These are phyloP conservation scores for Pomacea canaliculata DNA, from an alignment of 2,888 invertebrate species.

Conservation along the genomic window DNA sequence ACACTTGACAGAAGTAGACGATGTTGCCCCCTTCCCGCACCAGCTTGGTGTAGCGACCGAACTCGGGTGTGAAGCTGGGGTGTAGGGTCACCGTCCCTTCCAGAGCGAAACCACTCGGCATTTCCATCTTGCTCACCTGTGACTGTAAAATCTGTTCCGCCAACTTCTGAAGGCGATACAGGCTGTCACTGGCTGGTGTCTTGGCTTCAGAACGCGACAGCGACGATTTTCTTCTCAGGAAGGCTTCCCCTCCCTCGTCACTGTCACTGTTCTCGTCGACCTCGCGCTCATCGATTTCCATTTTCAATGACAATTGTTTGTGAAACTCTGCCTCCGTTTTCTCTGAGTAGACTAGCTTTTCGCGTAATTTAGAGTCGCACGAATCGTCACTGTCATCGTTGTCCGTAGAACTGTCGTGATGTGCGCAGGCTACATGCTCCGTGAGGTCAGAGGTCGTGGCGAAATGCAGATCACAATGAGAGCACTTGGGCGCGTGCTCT, in stretches of 20 bases:
- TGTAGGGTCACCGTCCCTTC: background rate
- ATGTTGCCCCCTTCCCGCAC: constrained; percentile 58
- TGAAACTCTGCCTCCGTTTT: too few species aligned
- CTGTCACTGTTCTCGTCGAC: too few species aligned
- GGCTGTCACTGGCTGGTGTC: background rate
- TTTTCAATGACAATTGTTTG: too few species aligned
- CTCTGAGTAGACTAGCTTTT: too few species aligned
- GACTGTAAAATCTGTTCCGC: constrained; percentile 46
- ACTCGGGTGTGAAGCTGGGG: constrained; percentile 51
- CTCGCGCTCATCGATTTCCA: too few species aligned
- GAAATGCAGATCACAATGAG: constrained; percentile 48
- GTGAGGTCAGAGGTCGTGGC: constrained; percentile 50
- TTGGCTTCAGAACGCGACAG: too few species aligned
- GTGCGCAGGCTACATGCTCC: constrained; percentile 37
- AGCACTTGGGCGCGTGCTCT: constrained; percentile 33
- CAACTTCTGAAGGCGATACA: constrained; percentile 40
- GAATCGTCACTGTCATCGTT: background rate
- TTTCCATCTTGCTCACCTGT: background rate
- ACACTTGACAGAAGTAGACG: constrained; percentile 60
- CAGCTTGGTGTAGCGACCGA: constrained; percentile 56
- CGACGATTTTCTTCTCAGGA: too few species aligned
- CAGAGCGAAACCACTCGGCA: background rate
- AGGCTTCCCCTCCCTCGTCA: too few species aligned
- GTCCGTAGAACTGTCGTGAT: constrained; percentile 4
- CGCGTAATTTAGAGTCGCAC: background rate